Evolutionary conservation across 1,140 invertebrate species (phyloP).

Genomic region (Neodiprion fabricii): DNA sequence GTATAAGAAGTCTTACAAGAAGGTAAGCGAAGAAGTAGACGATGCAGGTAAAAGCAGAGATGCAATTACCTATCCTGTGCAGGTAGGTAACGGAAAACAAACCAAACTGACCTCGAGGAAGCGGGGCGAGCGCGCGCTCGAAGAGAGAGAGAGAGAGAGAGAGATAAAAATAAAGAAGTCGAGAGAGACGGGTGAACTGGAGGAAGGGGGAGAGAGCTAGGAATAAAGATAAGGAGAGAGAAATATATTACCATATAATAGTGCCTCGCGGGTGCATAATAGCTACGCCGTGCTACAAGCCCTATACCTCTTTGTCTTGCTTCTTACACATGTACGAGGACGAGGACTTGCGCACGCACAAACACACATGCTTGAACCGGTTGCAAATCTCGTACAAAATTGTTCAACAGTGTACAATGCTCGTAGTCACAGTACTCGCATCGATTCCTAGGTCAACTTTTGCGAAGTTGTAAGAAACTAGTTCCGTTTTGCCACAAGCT

Average conservation of each 20-base stretch:
- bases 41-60: slow-evolving; percentile 4
- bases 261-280: slow-evolving; percentile 48
- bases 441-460: too few species aligned
- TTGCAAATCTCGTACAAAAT: too few species aligned
- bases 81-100: slow-evolving; percentile 3
- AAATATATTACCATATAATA: slow-evolving; percentile 58
- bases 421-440: too few species aligned
- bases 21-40: background rate
- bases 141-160: slow-evolving; percentile 18
- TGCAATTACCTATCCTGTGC: background rate
- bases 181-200: slow-evolving; percentile 18
- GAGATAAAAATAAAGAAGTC: background rate
- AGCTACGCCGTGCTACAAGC: background rate
- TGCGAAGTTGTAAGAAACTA: too few species aligned
- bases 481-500: too few species aligned
- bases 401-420: too few species aligned
- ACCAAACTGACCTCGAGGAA: slow-evolving; percentile 15
- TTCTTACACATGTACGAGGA: background rate
- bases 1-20: background rate
- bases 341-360: too few species aligned
- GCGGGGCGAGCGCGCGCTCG: slow-evolving; percentile 17
- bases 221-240: slow-evolving; percentile 26
- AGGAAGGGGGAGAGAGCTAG: slow-evolving; percentile 31
- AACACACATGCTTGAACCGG: too few species aligned
- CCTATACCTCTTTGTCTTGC: background rate